Conservation (phyloP, 2,797 vertebrate species). For the Vipera ursinii region DNA sequence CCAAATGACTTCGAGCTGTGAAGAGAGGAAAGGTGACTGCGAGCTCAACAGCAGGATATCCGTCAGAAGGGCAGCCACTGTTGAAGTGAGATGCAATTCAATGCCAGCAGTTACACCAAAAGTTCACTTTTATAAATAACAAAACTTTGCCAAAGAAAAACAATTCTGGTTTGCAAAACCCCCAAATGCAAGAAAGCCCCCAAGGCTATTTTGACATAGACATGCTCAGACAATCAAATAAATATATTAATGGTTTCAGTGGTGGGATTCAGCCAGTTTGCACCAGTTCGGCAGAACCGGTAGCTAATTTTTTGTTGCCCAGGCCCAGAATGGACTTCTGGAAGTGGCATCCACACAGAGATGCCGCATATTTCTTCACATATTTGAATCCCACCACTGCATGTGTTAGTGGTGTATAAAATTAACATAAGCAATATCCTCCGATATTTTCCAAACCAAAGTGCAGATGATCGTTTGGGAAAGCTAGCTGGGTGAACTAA, state of each 20-base stretch:
- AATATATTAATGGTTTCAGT: neutral
- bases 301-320: too few species aligned
- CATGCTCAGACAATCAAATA: neutral
- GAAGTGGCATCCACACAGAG: too few species aligned
- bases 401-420: neutral
- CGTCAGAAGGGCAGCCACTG: neutral
- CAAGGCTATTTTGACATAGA: neutral
- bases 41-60: neutral
- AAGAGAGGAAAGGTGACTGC: neutral
- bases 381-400: too few species aligned
- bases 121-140: neutral
- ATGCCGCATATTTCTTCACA: too few species aligned
- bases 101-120: neutral
- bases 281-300: too few species aligned
- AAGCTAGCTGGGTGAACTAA: neutral
- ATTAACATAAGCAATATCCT: neutral
- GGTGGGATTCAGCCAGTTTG: too few species aligned
- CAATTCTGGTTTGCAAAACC: neutral
- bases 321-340: too few species aligned
- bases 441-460: neutral
- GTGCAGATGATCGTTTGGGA: neutral
- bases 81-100: neutral
- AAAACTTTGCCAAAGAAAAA: neutral
- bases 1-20: neutral
- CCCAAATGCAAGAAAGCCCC: neutral